Base-by-base conservation (phyloP, 2,113 vertebrate genomes). In the Benitochromis conjunctus region DNA sequence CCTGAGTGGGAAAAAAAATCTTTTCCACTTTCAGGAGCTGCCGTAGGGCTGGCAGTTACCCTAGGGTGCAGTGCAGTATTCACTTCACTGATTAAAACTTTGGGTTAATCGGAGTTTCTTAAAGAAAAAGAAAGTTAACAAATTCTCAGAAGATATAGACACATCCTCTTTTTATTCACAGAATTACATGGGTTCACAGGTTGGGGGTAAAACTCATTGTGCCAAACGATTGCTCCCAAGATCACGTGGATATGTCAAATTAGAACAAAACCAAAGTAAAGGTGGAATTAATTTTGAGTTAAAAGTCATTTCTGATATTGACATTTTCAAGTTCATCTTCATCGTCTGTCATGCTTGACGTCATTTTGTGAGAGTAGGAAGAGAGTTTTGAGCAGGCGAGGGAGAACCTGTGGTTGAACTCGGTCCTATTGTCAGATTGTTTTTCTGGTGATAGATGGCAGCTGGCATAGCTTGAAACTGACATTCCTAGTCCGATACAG, bases 401-500 rank as follows among this genome's bases (percentile, higher is more conserved):
- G 3, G 48, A 82, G 83, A 90, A 90, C 86, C 86, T 77, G 85
- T 80, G 86, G 38, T 74, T 89, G 88, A 91, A 92, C 87, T 84
- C 81, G 0, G 84, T 38, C 77, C 88, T 41, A 18, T 85, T 91
- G 94, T 94, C 92, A 91, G 81, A 94, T 83, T 90, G 83, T 90
- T 92, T 91, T 84, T 79, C 38, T 5, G 14, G 34, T 92, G 93
- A 94, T 86, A 81, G 90, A 93, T 91, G 82, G 81, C 36, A 81
- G 24, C 80, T 76, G 91, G 83, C 90, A 78, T 55, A 54, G 86
- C 90, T 86, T 85, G 90, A 83, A 93, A 89, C 92, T 91, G 93
- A 93, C 94, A 93, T 92, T 93, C 92, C 93, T 88, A 92, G 90
- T 92, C 86, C 56, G 81, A 92, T 90, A 87, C 88, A 92, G 89